Conservation (phyloP, 2,888 invertebrate species). For the Agrenia bidenticulata region DNA sequence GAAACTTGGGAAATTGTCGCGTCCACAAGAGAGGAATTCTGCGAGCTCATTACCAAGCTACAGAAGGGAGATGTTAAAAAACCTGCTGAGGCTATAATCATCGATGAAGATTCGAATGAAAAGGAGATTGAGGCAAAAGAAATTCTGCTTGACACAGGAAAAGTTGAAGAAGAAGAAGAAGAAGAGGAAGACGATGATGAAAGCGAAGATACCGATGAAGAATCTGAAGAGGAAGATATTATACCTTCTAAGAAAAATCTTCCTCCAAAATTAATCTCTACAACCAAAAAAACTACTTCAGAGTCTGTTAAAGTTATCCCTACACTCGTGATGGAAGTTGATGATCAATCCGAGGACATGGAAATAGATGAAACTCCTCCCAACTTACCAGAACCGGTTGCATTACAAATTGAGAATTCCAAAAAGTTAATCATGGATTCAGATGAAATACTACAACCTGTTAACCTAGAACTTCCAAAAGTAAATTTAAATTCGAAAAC, state of each 20-base stretch:
- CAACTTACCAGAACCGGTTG: no score
- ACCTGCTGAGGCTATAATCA: slow-evolving; percentile 51
- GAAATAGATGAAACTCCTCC: slow-evolving; percentile 12
- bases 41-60: slow-evolving; percentile 73
- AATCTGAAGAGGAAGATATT: slow-evolving; percentile 1
- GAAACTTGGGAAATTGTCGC: slow-evolving; percentile 93
- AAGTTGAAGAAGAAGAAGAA: slow-evolving; percentile 50
- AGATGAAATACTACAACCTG: no score
- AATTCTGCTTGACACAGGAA: slow-evolving; percentile 47
- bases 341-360: background rate
- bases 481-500: background rate
- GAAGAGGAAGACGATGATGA: slow-evolving; percentile 46
- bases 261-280: no score
- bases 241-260: no score
- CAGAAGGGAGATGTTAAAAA: slow-evolving; percentile 53
- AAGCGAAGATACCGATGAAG: slow-evolving; percentile 35
- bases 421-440: no score
- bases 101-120: slow-evolving; percentile 54
- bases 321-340: no score
- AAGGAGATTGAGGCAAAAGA: slow-evolving; percentile 52
- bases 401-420: no score
- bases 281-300: no score
- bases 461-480: no score
- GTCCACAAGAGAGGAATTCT: slow-evolving; percentile 78
- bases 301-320: no score